Evolutionary conservation across 2,888 invertebrate species (phyloP), one percentile per base, ranked within the genome.

Genomic region (Drosophila recens): DNA sequence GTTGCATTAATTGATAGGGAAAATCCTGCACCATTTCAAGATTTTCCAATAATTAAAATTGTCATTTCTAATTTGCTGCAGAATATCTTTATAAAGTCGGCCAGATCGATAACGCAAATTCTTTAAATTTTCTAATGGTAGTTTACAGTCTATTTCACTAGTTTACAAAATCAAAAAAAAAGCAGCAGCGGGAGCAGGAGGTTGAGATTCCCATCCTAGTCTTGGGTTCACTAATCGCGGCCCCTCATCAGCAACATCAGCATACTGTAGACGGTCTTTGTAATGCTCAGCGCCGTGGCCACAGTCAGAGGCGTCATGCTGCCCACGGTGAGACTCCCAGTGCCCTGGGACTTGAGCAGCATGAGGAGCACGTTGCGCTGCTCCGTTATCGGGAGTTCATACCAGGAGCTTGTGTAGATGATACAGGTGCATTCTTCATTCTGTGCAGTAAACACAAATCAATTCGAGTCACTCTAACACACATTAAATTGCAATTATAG

Each of bases 331-430:
- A 87, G 58, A 23, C 59, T 45, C 0, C 48, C 23, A 4, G 71
- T 67, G 4, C 63, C 62, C 20, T 89, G 89, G 1, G 82, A 62
- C 34, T 80, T 78, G 20, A 71, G 52, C 51, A 90, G 40, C 89
- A 90, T 89, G 1, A 79, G 51, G 9, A 82, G 53, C 11, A 89
- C 4, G 40, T 82, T 51, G 20, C 80, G 82, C 45, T 79, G 81
- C 61, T 86, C 78, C 1, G 30, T 11, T 4, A 54, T 34, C 0
- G 88, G 70, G 42, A 90, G 66, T 33, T 73, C 70, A 33, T 85
- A 87, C 85, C 90, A 90, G 9, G 73, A 20, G 17, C 75, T 82
- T 0, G 73, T 56, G 58, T 90, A 89, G 9, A 89, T 80, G 8
- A 63, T 42, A 11, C 23, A 17, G 11, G 46, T 48, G n/a, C 79